Percentiles rank a stretch among this genome's conserved stretches.
These are phyloP conservation scores for Epizoanthus ramosus DNA, from an alignment of 92 coral and sea anemone species.

Conservation along the genomic window DNA sequence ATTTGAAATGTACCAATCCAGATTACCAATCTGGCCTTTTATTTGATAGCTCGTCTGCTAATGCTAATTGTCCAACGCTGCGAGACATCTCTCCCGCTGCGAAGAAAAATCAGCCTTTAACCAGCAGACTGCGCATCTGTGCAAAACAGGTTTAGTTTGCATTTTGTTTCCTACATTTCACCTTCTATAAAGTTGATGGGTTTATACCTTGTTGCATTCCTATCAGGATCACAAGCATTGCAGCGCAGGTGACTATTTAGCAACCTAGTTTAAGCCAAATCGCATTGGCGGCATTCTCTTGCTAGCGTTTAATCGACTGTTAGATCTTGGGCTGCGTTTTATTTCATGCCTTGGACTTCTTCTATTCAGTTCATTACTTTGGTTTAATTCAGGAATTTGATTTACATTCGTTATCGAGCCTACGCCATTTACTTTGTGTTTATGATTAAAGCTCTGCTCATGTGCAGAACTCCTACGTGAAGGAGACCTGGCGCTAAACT, in stretches of 20 bases:
- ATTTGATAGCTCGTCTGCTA: too few species aligned
- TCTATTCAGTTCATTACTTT: not conserved
- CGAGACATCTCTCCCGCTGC: too few species aligned
- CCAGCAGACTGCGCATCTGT: too few species aligned
- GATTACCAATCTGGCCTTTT: too few species aligned
- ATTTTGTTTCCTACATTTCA: too few species aligned
- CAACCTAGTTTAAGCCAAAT: conserved; percentile 64
- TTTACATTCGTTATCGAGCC: conserved; percentile 10
- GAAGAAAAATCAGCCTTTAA: too few species aligned
- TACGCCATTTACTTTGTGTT: not conserved
- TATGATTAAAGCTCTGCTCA: not conserved
- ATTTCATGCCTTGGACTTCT: not conserved
- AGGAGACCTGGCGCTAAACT: conserved; percentile 26
- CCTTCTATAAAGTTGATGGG: too few species aligned
- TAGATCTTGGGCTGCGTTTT: conserved; percentile 13
- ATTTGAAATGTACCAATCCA: too few species aligned
- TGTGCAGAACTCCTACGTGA: not conserved
- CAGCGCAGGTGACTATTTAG: not conserved
- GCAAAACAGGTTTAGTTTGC: too few species aligned
- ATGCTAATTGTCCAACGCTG: too few species aligned
- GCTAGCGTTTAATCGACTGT: conserved; percentile 3
- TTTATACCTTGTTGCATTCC: too few species aligned
- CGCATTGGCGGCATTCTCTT: conserved; percentile 76
- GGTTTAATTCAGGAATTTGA: conserved; percentile 9
- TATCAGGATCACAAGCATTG: too few species aligned